Evolutionary conservation across 2,888 invertebrate species (phyloP).

Genomic region (Salpingus planirostris): DNA sequence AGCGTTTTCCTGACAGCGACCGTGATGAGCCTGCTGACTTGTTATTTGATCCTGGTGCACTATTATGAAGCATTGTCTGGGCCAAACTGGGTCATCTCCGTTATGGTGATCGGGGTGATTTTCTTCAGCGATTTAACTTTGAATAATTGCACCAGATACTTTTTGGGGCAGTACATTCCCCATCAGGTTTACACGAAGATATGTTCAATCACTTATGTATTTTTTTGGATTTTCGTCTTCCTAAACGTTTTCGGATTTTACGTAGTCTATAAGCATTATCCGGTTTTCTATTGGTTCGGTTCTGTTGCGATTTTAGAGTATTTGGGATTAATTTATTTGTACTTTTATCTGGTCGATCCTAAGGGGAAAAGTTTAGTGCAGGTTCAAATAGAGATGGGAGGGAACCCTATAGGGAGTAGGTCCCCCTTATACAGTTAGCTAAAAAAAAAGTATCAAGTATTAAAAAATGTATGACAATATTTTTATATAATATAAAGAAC

Average conservation of each 20-base stretch:
- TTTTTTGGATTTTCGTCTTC: slow-evolving; percentile 22
- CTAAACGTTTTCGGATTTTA: slow-evolving; percentile 13
- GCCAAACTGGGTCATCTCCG: too few relatives aligned
- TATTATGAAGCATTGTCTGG: too few relatives aligned
- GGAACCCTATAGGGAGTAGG: slow-evolving; percentile 30
- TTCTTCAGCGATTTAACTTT: slow-evolving; percentile 25
- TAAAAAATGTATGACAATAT: neutral
- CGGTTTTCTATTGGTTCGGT: neutral
- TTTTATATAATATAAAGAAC: slow-evolving; percentile 4
- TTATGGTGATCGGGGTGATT: slow-evolving; percentile 16
- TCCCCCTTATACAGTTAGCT: slow-evolving; percentile 9
- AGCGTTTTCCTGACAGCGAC: too few relatives aligned
- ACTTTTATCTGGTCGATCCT: slow-evolving; percentile 23
- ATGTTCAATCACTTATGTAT: slow-evolving; percentile 11
- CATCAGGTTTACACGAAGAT: slow-evolving; percentile 23
- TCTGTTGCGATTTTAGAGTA: slow-evolving; percentile 15
- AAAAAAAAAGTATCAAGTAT: neutral
- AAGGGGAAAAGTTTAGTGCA: slow-evolving; percentile 25
- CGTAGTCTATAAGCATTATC: neutral
- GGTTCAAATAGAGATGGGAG: slow-evolving; percentile 28
- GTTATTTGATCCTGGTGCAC: too few relatives aligned
- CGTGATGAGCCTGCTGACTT: too few relatives aligned
- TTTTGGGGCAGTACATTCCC: slow-evolving; percentile 26
- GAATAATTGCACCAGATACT: slow-evolving; percentile 18
- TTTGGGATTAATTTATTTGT: slow-evolving; percentile 17